Percentiles rank a stretch among this genome's conserved stretches.
Conservation (phyloP, 2,888 invertebrate species). For the Trichacis sp. region DNA sequence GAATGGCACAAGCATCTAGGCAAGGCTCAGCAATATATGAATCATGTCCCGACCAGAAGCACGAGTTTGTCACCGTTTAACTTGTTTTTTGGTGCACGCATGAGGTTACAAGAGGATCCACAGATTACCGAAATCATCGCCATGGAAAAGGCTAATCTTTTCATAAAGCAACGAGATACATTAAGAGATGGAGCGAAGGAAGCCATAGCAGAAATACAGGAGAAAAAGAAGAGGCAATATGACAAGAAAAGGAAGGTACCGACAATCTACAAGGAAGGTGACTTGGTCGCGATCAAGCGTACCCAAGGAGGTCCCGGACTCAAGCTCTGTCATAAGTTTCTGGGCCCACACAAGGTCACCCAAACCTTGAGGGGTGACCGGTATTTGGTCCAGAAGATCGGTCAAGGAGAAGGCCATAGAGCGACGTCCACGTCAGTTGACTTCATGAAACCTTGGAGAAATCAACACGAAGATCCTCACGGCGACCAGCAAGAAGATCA, state of each 20-base stretch:
- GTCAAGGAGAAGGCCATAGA: constrained; percentile 48
- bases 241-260: constrained; percentile 33
- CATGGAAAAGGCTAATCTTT: background rate
- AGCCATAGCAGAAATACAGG: constrained; percentile 8
- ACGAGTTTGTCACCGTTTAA: constrained; percentile 14
- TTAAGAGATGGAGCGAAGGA: constrained; percentile 1
- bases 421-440: constrained; percentile 49
- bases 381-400: constrained; percentile 53
- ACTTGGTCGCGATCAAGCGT: constrained; percentile 55
- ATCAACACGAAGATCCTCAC: too few relatives aligned
- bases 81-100: constrained; percentile 17
- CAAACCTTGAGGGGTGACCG: constrained; percentile 49
- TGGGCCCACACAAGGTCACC: constrained; percentile 56
- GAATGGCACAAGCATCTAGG: constrained; percentile 16
- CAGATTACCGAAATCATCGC: constrained; percentile 15
- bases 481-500: too few relatives aligned
- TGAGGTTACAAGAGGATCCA: constrained; percentile 16
- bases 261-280: constrained; percentile 22
- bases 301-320: constrained; percentile 57
- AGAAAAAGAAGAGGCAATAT: constrained; percentile 9
- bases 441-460: constrained; percentile 45
- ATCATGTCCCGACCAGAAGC: constrained; percentile 12
- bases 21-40: constrained; percentile 21
- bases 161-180: background rate
- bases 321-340: constrained; percentile 55